Evolutionary conservation across 2,888 invertebrate species (phyloP).

Genomic region (Limnephilus marmoratus): DNA sequence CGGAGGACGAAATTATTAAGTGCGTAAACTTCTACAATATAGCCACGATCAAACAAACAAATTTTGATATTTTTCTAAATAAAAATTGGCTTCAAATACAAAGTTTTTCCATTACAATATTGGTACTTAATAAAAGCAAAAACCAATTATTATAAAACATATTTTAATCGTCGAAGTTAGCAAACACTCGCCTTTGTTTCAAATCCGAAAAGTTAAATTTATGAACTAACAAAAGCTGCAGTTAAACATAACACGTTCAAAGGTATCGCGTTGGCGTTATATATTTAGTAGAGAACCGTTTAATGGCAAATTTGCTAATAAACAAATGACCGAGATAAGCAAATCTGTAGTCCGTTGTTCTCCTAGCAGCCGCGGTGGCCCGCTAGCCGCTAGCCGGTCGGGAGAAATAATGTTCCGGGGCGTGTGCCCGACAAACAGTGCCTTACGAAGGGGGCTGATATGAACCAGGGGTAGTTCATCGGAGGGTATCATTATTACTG

Average conservation of each 20-base stretch:
- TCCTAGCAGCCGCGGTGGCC: neutral
- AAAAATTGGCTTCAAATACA: neutral
- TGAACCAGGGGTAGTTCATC: neutral
- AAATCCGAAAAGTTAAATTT: neutral
- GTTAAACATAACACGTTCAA: neutral
- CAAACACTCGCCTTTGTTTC: neutral
- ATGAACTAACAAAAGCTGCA: conserved; percentile 2
- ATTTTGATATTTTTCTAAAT: too few relatives aligned
- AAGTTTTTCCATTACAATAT: neutral
- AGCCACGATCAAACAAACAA: too few relatives aligned
- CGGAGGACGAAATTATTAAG: too few relatives aligned
- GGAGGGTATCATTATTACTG: neutral
- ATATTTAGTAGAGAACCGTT: conserved; percentile 6
- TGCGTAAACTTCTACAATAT: too few relatives aligned
- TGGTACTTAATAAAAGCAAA: neutral
- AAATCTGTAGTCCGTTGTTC: neutral
- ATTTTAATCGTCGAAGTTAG: neutral
- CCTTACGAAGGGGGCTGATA: neutral
- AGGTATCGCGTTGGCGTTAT: neutral
- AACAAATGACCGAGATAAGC: conserved; percentile 43
- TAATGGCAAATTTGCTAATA: conserved; percentile 43
- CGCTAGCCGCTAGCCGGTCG: neutral
- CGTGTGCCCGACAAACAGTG: conserved; percentile 7
- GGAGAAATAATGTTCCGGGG: conserved; percentile 29
- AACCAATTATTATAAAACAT: neutral